These are phyloP conservation scores for Callaeas wilsoni DNA, from an alignment of 2,113 vertebrate genomes.

Conservation along the genomic window DNA sequence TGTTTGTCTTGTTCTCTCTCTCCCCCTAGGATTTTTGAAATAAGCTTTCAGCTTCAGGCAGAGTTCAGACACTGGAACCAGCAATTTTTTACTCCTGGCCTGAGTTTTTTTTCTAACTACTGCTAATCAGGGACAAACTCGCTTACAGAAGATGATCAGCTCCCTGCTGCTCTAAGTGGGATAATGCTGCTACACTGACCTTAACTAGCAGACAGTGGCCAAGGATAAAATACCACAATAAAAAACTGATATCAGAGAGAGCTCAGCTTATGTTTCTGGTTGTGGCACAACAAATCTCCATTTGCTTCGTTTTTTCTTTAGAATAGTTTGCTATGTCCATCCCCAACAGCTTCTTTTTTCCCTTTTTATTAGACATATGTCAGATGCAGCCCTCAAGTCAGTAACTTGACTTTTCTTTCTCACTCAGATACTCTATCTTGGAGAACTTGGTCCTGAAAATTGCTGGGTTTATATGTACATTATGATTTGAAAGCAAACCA, in stretches of 20 bases:
- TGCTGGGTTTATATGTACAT: neutral
- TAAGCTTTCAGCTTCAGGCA: neutral
- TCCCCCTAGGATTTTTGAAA: neutral
- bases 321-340: neutral
- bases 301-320: neutral
- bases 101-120: neutral
- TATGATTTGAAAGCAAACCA: slow-evolving; percentile 25
- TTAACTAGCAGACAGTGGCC: neutral
- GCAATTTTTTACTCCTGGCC: neutral
- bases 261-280: neutral
- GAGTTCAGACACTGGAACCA: neutral
- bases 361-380: slow-evolving; percentile 15
- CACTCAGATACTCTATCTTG: neutral
- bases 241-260: neutral
- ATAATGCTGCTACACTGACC: neutral
- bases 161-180: neutral
- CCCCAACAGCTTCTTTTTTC: neutral
- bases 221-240: neutral
- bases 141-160: neutral
- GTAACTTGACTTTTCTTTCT: slow-evolving; percentile 9
- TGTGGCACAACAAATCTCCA: neutral
- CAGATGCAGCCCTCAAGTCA: slow-evolving; percentile 1
- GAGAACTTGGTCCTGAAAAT: neutral
- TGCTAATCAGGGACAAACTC: neutral
- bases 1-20: neutral